These are phyloP conservation scores for Athalia circularis DNA, from an alignment of 2,888 invertebrate genomes.

Conservation along the genomic window DNA sequence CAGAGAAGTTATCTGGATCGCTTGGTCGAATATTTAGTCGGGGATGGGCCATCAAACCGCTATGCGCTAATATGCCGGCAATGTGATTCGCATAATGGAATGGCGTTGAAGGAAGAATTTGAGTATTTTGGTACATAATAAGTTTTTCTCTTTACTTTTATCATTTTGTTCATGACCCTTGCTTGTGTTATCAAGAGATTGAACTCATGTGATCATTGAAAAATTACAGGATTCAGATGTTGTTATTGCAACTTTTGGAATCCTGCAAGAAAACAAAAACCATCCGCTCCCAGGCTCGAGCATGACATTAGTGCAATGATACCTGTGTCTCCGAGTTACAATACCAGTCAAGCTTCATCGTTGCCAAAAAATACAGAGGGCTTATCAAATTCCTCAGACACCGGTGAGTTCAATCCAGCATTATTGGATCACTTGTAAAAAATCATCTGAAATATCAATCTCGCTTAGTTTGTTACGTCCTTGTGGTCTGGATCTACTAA, in stretches of 20 bases:
- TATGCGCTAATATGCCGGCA: slow-evolving; percentile 95
- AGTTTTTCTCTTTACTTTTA: slow-evolving; percentile 45
- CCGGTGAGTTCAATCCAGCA: slow-evolving; percentile 33
- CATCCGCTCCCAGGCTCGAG: slow-evolving; percentile 82
- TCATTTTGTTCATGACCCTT: not conserved
- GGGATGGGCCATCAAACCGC: slow-evolving; percentile 95
- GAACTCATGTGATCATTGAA: not conserved
- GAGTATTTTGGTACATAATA: slow-evolving; percentile 77
- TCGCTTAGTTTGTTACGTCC: not conserved
- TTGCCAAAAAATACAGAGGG: slow-evolving; percentile 8
- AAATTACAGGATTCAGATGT: slow-evolving; percentile 85
- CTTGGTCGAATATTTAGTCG: slow-evolving; percentile 94
- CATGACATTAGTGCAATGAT: slow-evolving; percentile 49
- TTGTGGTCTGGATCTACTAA: not conserved
- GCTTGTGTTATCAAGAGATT: not conserved
- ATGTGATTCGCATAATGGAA: slow-evolving; percentile 95
- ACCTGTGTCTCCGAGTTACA: not conserved
- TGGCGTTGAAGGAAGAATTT: slow-evolving; percentile 85
- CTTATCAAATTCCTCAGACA: slow-evolving; percentile 31
- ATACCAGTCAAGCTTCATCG: not conserved
- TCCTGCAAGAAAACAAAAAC: slow-evolving; percentile 91
- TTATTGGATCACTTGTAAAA: not conserved
- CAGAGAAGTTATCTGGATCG: slow-evolving; percentile 90
- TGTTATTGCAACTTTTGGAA: slow-evolving; percentile 93
- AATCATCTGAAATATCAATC: not conserved